Evolutionary conservation across 2,113 vertebrate genomes (phyloP).

Genomic region (Proterorhinus semilunaris): DNA sequence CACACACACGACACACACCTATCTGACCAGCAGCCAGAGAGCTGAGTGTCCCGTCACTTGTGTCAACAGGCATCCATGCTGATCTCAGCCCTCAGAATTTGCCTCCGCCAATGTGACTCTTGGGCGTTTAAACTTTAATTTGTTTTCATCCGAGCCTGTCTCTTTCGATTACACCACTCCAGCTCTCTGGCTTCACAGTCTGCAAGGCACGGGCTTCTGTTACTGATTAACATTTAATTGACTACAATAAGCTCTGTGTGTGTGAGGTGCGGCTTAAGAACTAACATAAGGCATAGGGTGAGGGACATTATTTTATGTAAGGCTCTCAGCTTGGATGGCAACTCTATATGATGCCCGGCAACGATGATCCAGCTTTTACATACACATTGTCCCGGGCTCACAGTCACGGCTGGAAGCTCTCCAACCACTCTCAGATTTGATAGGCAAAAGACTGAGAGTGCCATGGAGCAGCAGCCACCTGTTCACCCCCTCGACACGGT

Average conservation of each 20-base stretch:
- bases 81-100: slow-evolving; percentile 42
- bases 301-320: neutral
- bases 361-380: slow-evolving; percentile 6
- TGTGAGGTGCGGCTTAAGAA: slow-evolving; percentile 18
- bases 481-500: slow-evolving; percentile 45
- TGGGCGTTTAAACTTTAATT: slow-evolving; percentile 74
- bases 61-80: slow-evolving; percentile 21
- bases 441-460: slow-evolving; percentile 53
- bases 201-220: slow-evolving; percentile 52
- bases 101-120: slow-evolving; percentile 31
- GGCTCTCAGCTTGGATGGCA: neutral
- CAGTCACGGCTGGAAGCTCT: slow-evolving; percentile 20
- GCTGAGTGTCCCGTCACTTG: slow-evolving; percentile 4
- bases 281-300: slow-evolving; percentile 13
- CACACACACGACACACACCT: slow-evolving; percentile 8
- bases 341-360: no score
- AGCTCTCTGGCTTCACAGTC: slow-evolving; percentile 42
- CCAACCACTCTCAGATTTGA: slow-evolving; percentile 62
- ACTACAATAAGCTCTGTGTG: slow-evolving; percentile 60
- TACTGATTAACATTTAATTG: slow-evolving; percentile 77
- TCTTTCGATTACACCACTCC: slow-evolving; percentile 65
- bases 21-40: slow-evolving; percentile 3
- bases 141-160: slow-evolving; percentile 71
- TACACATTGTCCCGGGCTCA: neutral
- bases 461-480: slow-evolving; percentile 53